Evolutionary conservation across 2,797 vertebrate genomes (phyloP).

Genomic region (Halcyon smyrnensis): DNA sequence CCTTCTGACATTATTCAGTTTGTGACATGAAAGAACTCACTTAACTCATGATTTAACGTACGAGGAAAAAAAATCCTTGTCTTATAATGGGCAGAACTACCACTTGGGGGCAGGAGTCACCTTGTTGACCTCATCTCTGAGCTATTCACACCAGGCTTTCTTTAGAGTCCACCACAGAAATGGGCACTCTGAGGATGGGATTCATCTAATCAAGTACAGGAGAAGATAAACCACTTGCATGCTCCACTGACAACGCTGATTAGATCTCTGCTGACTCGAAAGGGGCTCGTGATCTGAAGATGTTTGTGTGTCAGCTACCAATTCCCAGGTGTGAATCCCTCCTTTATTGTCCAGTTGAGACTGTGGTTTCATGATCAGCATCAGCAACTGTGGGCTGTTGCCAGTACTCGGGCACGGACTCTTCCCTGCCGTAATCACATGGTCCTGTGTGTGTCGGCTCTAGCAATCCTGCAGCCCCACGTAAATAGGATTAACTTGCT

Average conservation of each 20-base stretch:
- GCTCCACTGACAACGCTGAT: conserved; percentile 29
- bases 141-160: conserved; percentile 3
- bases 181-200: background rate
- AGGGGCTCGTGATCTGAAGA: conserved; percentile 15
- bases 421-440: background rate
- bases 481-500: conserved; percentile 24
- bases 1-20: background rate
- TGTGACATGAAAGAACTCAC: background rate
- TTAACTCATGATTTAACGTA: background rate
- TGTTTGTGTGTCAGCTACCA: background rate
- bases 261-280: conserved; percentile 34
- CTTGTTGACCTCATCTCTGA: background rate
- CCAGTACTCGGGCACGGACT: background rate
- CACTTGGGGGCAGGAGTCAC: background rate
- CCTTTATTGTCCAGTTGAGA: background rate
- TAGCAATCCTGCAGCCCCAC: background rate
- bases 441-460: background rate
- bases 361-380: background rate
- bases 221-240: conserved; percentile 40
- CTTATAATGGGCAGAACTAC: background rate
- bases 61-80: background rate
- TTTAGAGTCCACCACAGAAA: background rate
- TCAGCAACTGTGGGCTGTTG: background rate
- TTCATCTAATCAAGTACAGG: conserved; percentile 24
- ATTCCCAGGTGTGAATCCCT: conserved; percentile 26